Evolutionary conservation across 2,797 vertebrate genomes (phyloP).

Genomic region (Gymnodraco acuticeps): DNA sequence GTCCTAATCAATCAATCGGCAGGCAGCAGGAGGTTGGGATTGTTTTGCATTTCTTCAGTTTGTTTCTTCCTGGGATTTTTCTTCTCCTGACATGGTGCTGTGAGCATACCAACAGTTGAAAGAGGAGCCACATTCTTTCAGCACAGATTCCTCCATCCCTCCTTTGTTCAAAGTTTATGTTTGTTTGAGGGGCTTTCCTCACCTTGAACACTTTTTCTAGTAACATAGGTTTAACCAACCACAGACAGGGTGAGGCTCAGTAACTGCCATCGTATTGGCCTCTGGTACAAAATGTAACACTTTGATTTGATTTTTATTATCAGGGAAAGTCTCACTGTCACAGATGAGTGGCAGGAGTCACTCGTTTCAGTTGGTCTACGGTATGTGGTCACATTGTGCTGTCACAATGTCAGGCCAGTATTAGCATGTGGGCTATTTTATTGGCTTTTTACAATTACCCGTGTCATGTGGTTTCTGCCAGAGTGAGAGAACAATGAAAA

Average conservation of each 20-base stretch:
- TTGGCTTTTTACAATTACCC: slow-evolving; percentile 62
- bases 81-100: slow-evolving; percentile 78
- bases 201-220: slow-evolving; percentile 66
- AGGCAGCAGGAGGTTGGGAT: slow-evolving; percentile 70
- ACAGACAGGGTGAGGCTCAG: slow-evolving; percentile 22
- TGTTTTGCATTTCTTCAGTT: slow-evolving; percentile 83
- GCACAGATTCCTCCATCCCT: slow-evolving; percentile 67
- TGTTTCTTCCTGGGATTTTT: slow-evolving; percentile 83
- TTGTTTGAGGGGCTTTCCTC: slow-evolving; percentile 78
- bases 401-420: slow-evolving; percentile 60
- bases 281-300: slow-evolving; percentile 20
- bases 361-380: slow-evolving; percentile 42
- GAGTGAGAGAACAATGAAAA: slow-evolving; percentile 71
- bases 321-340: slow-evolving; percentile 7
- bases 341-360: slow-evolving; percentile 30
- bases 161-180: slow-evolving; percentile 78
- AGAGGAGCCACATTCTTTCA: slow-evolving; percentile 82
- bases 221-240: slow-evolving; percentile 54
- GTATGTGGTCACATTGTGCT: slow-evolving; percentile 56
- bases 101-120: slow-evolving; percentile 80
- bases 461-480: slow-evolving; percentile 73
- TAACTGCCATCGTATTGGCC: background rate
- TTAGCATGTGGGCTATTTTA: slow-evolving; percentile 71
- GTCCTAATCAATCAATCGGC: slow-evolving; percentile 78
- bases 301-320: slow-evolving; percentile 38